A percentile compares a stretch with the other conserved stretches of the same genome.
These are phyloP conservation scores for Hylaeus volcanicus DNA, from an alignment of 1,140 invertebrate species.

Conservation along the genomic window DNA sequence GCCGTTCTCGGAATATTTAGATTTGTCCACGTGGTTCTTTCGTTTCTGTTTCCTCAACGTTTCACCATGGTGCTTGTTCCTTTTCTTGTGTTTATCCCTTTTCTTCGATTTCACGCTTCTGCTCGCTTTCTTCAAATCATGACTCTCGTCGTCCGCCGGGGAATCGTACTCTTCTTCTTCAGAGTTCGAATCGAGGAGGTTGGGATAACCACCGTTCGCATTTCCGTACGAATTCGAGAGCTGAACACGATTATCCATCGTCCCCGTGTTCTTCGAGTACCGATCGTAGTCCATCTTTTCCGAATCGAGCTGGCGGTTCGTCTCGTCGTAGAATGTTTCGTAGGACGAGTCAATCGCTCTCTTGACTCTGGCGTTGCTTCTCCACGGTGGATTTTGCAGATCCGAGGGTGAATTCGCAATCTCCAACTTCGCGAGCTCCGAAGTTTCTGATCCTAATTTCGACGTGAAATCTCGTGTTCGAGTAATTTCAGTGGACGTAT, in stretches of 20 bases:
- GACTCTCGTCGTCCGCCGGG: not conserved
- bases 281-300: not conserved
- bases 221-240: constrained; percentile 15
- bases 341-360: not conserved
- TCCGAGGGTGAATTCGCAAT: not conserved
- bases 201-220: not conserved
- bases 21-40: not conserved
- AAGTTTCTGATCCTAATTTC: too few relatives aligned
- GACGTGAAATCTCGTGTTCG: too few relatives aligned
- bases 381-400: too few relatives aligned
- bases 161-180: not conserved
- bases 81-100: not conserved
- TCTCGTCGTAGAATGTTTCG: constrained; percentile 38
- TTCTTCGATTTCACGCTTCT: not conserved
- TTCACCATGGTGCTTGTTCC: constrained; percentile 1
- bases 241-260: not conserved
- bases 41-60: not conserved
- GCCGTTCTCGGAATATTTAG: not conserved
- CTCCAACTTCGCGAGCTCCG: too few relatives aligned
- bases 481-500: too few relatives aligned
- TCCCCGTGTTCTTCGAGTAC: not conserved
- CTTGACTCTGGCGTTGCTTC: not conserved
- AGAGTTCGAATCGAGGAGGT: not conserved
- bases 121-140: not conserved
- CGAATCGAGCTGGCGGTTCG: not conserved